These are phyloP conservation scores for Champsocephalus esox DNA, from an alignment of 2,797 vertebrate species.

Conservation along the genomic window DNA sequence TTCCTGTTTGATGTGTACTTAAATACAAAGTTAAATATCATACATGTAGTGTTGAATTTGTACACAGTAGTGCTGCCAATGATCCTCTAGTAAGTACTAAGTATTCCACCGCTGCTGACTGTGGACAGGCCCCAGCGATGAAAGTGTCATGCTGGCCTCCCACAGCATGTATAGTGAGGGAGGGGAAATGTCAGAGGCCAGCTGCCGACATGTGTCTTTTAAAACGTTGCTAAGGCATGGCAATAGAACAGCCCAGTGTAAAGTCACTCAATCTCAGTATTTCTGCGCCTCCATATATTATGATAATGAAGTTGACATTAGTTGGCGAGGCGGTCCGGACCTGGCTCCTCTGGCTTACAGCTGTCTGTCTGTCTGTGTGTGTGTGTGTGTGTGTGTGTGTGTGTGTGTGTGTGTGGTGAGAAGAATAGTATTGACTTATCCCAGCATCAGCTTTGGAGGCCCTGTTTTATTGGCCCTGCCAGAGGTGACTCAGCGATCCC, in stretches of 20 bases:
- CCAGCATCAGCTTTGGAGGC: slow-evolving; percentile 32
- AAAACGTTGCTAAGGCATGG: slow-evolving; percentile 4
- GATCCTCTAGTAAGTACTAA: background rate
- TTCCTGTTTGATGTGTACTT: background rate
- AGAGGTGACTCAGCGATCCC: slow-evolving; percentile 9
- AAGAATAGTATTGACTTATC: slow-evolving; percentile 41
- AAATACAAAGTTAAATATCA: background rate
- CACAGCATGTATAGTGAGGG: slow-evolving; percentile 1
- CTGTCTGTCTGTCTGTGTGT: too few species aligned
- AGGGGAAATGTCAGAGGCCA: slow-evolving; percentile 28
- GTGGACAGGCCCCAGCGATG: background rate
- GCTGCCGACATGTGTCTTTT: slow-evolving; percentile 30
- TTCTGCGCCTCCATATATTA: too few species aligned
- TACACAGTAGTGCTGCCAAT: background rate
- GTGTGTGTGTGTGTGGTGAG: background rate
- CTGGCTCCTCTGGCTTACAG: background rate
- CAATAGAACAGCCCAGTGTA: slow-evolving; percentile 5
- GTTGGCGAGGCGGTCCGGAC: background rate
- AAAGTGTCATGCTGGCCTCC: slow-evolving; percentile 4
- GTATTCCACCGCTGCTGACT: background rate
- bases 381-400: too few species aligned
- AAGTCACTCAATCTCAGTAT: too few species aligned
- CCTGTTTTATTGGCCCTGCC: slow-evolving; percentile 24
- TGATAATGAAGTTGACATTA: too few species aligned
- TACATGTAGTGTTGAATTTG: background rate